These are phyloP conservation scores for Irena cyanogastra DNA, from an alignment of 2,113 vertebrate species.

Conservation along the genomic window DNA sequence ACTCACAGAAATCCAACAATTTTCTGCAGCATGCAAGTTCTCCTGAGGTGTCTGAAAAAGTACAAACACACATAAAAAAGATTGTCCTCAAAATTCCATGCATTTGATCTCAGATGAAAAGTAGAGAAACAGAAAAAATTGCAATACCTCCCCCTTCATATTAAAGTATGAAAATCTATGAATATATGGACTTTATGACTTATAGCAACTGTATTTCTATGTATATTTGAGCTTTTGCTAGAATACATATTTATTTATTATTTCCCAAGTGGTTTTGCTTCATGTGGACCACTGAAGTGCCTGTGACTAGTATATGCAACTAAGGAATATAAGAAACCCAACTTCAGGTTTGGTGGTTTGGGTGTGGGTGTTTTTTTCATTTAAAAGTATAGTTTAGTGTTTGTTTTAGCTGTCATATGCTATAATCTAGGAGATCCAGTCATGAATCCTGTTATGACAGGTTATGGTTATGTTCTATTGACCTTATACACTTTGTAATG, in stretches of 20 bases:
- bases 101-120: background rate
- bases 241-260: background rate
- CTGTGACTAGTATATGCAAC: background rate
- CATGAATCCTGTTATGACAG: background rate
- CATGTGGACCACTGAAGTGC: rapidly evolving
- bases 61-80: background rate
- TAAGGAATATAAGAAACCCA: background rate
- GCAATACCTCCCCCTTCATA: background rate
- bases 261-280: background rate
- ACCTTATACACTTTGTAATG: background rate
- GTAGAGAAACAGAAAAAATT: background rate
- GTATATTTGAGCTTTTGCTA: background rate
- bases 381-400: background rate
- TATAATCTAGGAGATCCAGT: background rate
- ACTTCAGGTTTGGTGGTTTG: rapidly evolving
- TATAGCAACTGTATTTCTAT: background rate
- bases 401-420: background rate
- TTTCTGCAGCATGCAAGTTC: background rate
- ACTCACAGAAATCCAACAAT: background rate
- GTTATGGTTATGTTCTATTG: background rate
- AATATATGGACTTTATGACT: background rate
- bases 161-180: background rate
- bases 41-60: background rate
- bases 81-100: background rate
- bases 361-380: too few species aligned